These are phyloP conservation scores for Nylanderia fulva DNA, from an alignment of 1,140 invertebrate genomes.

Conservation along the genomic window DNA sequence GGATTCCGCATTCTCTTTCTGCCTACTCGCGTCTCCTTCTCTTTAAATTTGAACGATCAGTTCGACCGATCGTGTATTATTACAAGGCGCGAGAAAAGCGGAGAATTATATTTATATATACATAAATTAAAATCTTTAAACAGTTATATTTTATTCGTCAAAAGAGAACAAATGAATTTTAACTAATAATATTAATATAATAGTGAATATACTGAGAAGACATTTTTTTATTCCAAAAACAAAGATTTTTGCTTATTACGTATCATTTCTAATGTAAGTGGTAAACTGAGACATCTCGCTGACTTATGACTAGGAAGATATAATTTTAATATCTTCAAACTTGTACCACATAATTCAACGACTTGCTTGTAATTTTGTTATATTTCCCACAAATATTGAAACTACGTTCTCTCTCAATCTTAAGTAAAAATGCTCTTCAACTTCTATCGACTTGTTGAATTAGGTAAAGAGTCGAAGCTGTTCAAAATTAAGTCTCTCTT, in stretches of 20 bases:
- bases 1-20: slow-evolving; percentile 53
- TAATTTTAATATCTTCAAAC: neutral
- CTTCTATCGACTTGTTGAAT: neutral
- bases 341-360: neutral
- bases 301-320: neutral
- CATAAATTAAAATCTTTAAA: neutral
- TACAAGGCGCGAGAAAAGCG: neutral
- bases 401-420: neutral
- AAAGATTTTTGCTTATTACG: neutral
- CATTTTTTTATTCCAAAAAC: neutral
- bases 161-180: neutral
- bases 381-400: neutral
- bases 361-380: neutral
- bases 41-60: slow-evolving; percentile 18
- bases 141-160: too few species aligned
- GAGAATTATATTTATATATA: neutral
- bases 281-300: neutral
- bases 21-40: neutral
- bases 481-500: slow-evolving; percentile 44
- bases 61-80: slow-evolving; percentile 5
- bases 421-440: neutral
- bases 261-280: neutral
- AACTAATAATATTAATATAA: neutral
- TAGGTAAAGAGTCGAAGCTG: slow-evolving; percentile 4
- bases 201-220: neutral